Evolutionary conservation across 2,113 vertebrate species (phyloP).

Genomic region (Hylia prasina): DNA sequence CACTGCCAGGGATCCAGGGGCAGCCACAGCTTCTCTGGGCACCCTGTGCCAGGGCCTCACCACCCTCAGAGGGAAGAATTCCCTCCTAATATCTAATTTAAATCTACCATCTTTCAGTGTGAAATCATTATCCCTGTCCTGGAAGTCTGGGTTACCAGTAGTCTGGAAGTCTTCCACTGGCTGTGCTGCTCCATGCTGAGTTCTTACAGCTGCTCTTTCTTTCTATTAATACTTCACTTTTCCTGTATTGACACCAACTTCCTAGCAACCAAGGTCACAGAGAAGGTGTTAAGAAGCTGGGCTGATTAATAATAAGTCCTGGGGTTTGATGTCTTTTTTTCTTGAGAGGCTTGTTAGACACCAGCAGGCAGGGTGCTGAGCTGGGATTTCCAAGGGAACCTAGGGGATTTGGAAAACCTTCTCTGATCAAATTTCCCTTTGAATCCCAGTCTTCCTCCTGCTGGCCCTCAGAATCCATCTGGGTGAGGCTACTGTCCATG

Average conservation of each 20-base stretch:
- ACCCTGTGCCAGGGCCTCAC: accelerated
- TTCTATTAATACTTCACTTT: slow-evolving; percentile 53
- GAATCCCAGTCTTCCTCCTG: background rate
- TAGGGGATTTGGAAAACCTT: background rate
- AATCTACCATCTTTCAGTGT: background rate
- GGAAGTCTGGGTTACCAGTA: background rate
- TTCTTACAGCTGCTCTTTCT: slow-evolving; percentile 35
- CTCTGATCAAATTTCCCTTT: background rate
- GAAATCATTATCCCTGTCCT: background rate
- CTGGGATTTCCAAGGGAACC: background rate
- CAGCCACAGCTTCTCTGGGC: background rate
- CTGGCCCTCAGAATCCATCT: background rate
- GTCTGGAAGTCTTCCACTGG: background rate
- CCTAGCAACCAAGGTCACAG: slow-evolving; percentile 57
- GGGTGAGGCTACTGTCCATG: background rate
- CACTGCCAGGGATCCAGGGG: background rate
- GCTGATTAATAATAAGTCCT: slow-evolving; percentile 26
- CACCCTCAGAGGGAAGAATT: background rate
- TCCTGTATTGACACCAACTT: slow-evolving; percentile 9
- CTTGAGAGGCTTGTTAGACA: background rate
- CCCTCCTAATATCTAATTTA: background rate
- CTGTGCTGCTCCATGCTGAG: accelerated
- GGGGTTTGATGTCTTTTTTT: background rate
- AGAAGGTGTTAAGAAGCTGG: slow-evolving; percentile 22
- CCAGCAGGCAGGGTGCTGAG: background rate